phyloP scores from a whole-genome alignment of 2,113 vertebrate genomes.

The Gadus chalcogrammus region DNA sequence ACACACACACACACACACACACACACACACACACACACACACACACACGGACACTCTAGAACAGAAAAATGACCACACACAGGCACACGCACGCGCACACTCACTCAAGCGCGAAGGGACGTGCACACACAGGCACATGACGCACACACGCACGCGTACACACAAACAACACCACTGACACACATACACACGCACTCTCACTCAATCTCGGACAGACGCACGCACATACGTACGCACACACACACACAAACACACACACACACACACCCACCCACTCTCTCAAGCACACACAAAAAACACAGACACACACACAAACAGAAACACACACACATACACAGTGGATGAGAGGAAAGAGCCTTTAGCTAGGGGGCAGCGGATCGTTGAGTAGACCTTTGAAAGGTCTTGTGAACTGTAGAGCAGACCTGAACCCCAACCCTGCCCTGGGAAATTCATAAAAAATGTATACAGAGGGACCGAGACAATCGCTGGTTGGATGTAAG shows the following conservation, averaged over 20 bases:
- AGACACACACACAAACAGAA: neutral
- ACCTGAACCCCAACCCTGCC: conserved; percentile 14
- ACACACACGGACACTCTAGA: too few species aligned
- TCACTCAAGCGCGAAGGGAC: too few species aligned
- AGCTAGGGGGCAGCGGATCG: too few species aligned
- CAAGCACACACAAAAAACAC: neutral
- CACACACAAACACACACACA: neutral
- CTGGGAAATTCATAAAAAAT: conserved; percentile 6
- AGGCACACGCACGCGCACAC: neutral
- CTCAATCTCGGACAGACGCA: too few species aligned
- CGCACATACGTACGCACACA: too few species aligned
- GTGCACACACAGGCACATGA: neutral
- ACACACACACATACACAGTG: conserved; percentile 13
- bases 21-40: neutral
- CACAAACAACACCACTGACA: too few species aligned
- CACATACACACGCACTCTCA: too few species aligned
- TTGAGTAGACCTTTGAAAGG: too few species aligned
- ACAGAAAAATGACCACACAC: neutral
- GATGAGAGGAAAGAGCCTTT: neutral
- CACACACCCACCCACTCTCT: conserved; percentile 4
- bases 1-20: neutral
- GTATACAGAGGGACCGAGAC: neutral
- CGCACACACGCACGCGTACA: too few species aligned
- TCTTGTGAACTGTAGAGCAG: conserved; percentile 21
- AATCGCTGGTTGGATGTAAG: conserved; percentile 3